Conservation (phyloP, 1,140 invertebrate species). For the Bombus pyrosoma region DNA sequence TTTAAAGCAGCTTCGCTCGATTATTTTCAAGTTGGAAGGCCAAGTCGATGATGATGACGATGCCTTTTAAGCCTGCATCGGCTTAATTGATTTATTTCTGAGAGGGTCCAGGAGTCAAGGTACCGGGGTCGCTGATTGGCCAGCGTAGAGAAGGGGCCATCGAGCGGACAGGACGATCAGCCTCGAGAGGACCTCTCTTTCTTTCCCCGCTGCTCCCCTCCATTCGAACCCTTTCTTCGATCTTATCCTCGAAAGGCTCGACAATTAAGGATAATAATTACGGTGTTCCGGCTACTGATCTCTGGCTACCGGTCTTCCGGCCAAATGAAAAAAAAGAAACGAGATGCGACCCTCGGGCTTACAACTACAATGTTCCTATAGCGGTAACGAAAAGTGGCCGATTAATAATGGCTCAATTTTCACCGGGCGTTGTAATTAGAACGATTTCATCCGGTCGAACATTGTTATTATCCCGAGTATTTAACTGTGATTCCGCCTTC, state of each 20-base stretch:
- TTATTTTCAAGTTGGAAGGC: conserved; percentile 47
- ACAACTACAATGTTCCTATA: conserved; percentile 28
- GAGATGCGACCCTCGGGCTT: not conserved
- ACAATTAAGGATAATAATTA: conserved; percentile 70
- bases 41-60: conserved; percentile 63
- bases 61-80: conserved; percentile 66
- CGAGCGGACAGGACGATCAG: conserved; percentile 43
- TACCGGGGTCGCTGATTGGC: conserved; percentile 53
- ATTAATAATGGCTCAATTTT: conserved; percentile 51
- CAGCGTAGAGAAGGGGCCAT: conserved; percentile 1
- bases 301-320: conserved; percentile 65
- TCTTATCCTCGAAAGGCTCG: conserved; percentile 66
- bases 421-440: conserved; percentile 29
- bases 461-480: conserved; percentile 11
- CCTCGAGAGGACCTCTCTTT: conserved; percentile 55
- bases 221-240: conserved; percentile 60
- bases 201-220: not conserved
- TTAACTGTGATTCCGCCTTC: conserved; percentile 9
- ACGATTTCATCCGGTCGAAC: conserved; percentile 32
- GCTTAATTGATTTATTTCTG: conserved; percentile 72
- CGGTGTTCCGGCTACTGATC: conserved; percentile 64
- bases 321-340: not conserved
- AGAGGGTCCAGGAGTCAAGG: conserved; percentile 56
- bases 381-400: conserved; percentile 43
- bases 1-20: conserved; percentile 30